A percentile compares a stretch with the other conserved stretches of the same genome.
phyloP scores from a whole-genome alignment of 2,113 vertebrate species.

The Plecturocebus donacophilus region DNA sequence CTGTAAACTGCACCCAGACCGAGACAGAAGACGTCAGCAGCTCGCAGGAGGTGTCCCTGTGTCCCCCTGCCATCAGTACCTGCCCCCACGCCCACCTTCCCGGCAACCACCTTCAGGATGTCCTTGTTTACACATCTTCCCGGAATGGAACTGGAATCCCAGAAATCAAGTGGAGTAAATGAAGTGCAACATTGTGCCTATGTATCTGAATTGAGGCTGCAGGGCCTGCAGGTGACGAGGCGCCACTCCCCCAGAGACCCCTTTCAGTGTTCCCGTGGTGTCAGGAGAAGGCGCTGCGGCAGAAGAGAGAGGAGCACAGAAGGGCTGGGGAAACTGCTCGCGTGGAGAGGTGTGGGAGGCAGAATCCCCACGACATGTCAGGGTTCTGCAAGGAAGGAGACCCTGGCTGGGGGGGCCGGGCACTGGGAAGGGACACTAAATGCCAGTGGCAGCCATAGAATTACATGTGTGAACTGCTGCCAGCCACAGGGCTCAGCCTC shows the following conservation, averaged over 20 bases:
- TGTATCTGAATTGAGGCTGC: background rate
- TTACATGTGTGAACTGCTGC: background rate
- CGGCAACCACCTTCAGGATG: background rate
- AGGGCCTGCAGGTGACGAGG: background rate
- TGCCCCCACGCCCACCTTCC: rapidly evolving
- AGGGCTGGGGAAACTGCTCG: background rate
- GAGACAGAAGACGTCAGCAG: background rate
- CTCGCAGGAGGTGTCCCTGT: rapidly evolving
- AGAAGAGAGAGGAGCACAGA: background rate
- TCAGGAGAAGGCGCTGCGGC: background rate
- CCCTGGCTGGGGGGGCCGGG: no score
- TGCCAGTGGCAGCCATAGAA: background rate
- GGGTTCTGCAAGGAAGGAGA: background rate
- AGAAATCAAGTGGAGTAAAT: background rate
- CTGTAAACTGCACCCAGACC: background rate
- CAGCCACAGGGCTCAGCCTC: background rate
- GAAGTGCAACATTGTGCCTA: background rate
- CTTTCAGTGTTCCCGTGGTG: background rate
- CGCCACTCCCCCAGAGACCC: rapidly evolving
- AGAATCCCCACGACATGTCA: background rate
- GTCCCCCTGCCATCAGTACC: background rate
- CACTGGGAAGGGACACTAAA: background rate
- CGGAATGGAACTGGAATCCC: background rate
- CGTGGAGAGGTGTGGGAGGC: rapidly evolving
- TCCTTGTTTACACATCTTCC: background rate